Conservation (phyloP, 2,888 invertebrate genomes). For the Pyrochroa serraticornis region DNA sequence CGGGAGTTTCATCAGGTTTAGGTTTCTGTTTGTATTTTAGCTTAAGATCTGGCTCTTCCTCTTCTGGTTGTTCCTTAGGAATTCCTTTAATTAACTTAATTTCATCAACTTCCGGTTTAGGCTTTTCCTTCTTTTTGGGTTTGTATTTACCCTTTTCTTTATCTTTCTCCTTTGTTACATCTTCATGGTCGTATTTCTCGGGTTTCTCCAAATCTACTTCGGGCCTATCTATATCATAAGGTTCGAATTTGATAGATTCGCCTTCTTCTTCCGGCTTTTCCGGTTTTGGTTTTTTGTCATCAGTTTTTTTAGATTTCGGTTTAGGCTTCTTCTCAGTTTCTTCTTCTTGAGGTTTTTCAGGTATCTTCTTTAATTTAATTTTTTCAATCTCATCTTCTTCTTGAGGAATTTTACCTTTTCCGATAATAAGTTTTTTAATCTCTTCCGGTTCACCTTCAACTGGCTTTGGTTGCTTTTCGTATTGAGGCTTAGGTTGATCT, state of each 20-base stretch:
- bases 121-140: constrained; percentile 37
- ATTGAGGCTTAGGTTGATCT: constrained; percentile 41
- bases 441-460: constrained; percentile 25
- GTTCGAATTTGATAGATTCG: constrained; percentile 45
- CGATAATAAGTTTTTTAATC: constrained; percentile 45
- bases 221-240: constrained; percentile 51
- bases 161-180: constrained; percentile 43
- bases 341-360: constrained; percentile 41
- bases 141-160: constrained; percentile 44
- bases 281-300: constrained; percentile 13
- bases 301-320: constrained; percentile 25
- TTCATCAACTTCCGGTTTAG: constrained; percentile 38
- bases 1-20: constrained; percentile 41
- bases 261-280: constrained; percentile 41
- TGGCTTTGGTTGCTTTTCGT: constrained; percentile 32
- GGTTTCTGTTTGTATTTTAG: constrained; percentile 48
- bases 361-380: constrained; percentile 54
- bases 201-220: constrained; percentile 52
- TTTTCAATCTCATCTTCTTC: constrained; percentile 45
- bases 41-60: constrained; percentile 54
- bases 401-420: constrained; percentile 52
- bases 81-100: constrained; percentile 40
- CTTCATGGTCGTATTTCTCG: constrained; percentile 45
- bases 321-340: constrained; percentile 16
- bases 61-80: constrained; percentile 46